phyloP scores from a whole-genome alignment of 2,888 invertebrate genomes.

The Pammene fasciana region DNA sequence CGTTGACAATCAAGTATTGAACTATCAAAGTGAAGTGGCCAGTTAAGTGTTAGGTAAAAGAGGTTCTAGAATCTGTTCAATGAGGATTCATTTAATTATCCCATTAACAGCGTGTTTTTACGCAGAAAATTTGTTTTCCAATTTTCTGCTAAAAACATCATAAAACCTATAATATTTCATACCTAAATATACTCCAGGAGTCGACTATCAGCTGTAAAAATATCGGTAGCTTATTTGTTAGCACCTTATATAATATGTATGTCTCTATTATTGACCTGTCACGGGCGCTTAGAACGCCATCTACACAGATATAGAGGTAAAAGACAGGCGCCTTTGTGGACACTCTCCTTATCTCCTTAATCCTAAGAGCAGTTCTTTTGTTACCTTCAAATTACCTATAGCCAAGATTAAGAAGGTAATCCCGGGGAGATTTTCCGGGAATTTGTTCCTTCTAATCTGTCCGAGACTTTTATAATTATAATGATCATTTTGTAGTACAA shows the following conservation, averaged over 20 bases:
- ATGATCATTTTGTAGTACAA: constrained; percentile 22
- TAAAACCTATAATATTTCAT: no score
- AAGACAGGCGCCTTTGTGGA: constrained; percentile 39
- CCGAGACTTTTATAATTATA: constrained; percentile 24
- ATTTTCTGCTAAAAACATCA: no score
- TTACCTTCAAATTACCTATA: constrained; percentile 42
- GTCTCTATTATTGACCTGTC: not conserved
- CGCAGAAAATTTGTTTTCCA: no score
- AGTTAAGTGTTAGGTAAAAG: no score
- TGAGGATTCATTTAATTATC: no score
- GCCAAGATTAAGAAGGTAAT: constrained; percentile 37
- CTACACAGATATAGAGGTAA: constrained; percentile 31
- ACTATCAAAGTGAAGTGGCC: no score
- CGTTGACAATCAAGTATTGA: no score
- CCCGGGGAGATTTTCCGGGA: constrained; percentile 23
- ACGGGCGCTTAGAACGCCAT: constrained; percentile 12
- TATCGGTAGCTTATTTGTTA: no score
- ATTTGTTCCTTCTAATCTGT: constrained; percentile 35
- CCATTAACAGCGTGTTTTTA: no score
- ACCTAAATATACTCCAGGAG: no score
- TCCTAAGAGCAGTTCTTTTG: constrained; percentile 41
- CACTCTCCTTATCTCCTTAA: constrained; percentile 39
- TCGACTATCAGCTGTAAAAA: no score
- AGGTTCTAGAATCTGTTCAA: no score
- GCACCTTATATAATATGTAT: not conserved